These are phyloP conservation scores for Radopholus similis DNA, from an alignment of 1,140 invertebrate genomes.

Conservation along the genomic window DNA sequence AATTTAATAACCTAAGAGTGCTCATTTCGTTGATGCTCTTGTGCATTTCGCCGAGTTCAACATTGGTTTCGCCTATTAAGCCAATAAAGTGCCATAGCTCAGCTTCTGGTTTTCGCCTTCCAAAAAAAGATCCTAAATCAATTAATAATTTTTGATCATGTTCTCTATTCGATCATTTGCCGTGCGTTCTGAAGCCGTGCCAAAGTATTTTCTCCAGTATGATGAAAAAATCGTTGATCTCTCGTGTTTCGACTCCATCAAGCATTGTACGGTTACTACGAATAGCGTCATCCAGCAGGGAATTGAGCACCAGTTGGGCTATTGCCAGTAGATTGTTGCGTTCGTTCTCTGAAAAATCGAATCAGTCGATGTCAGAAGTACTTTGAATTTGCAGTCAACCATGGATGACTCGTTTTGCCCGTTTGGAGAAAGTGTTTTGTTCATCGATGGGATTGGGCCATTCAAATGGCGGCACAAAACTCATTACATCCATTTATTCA, in stretches of 20 bases:
- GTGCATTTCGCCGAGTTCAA: slow-evolving; percentile 3
- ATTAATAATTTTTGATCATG: not conserved
- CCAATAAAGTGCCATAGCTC: slow-evolving; percentile 14
- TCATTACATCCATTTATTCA: slow-evolving; percentile 11
- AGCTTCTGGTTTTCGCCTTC: not conserved
- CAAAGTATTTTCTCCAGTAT: slow-evolving; percentile 20
- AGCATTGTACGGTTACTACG: slow-evolving; percentile 4
- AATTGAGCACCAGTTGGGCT: slow-evolving; percentile 10
- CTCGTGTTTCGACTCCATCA: slow-evolving; percentile 8
- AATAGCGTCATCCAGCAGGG: slow-evolving; percentile 24
- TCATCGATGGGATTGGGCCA: not conserved
- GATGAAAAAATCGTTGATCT: slow-evolving; percentile 19
- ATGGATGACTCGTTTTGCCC: slow-evolving; percentile 5
- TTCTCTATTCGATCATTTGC: not conserved
- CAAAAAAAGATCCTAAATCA: slow-evolving; percentile 1
- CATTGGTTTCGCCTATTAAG: not conserved
- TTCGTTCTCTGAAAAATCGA: slow-evolving; percentile 14
- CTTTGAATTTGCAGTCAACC: not conserved
- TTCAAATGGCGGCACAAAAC: slow-evolving; percentile 9
- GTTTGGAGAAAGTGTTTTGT: slow-evolving; percentile 15
- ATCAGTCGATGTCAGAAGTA: not conserved
- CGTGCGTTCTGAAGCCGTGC: slow-evolving; percentile 11
- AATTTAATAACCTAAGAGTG: not conserved
- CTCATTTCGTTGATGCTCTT: slow-evolving; percentile 6
- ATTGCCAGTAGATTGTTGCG: slow-evolving; percentile 13